Base-by-base conservation (phyloP, 2,113 vertebrate genomes). In the Grammomys dolichurus region DNA sequence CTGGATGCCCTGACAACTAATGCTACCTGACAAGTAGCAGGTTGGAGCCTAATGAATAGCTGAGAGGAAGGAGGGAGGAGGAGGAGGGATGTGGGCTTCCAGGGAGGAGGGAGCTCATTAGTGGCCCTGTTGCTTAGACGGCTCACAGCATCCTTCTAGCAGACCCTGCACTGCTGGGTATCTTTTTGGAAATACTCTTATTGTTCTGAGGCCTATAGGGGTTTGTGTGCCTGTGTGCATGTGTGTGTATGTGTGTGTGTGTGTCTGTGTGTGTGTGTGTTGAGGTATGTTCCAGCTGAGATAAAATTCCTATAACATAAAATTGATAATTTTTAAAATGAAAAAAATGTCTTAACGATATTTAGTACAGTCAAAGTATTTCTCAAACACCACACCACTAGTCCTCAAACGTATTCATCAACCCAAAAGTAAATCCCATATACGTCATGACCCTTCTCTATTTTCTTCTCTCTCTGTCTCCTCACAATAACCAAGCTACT, bases 1-100 rank as follows among this genome's bases (percentile, higher is more conserved):
- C 72, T 63, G 56, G 65, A 81, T 63, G 48, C 76, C 80, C 8
- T 31, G 16, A 73, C 51, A 46, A 33, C 82, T 85, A 93, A 92
- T 78, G 90, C 51, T 91, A 54, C 88, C 94, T 92, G 95, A 93
- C 93, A 90, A 86, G 91, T 1, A 93, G 91, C 89, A 95, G 89
- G 77, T 78, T 89, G 95, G 89, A 80, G 87, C 51, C 65, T 93
- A 69, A 89, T 91, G 84, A 90, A 93, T 43, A 91, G 48, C 67
- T 4, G 51, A 67, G 58, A 88, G 70, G 31, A 40, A 22, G 58
- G 12, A 36, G 77, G 56, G 14, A 26, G 46, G 70, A 92, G 84
- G 60, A 46, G 70, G 65, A 48, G 70, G 56, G 33, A 26, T 5
- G 3, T 36, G 91, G 65, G 78, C 69, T 89, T 91, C 75, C 1